Percentiles rank a stretch among this genome's conserved stretches.
Evolutionary conservation across 1,140 invertebrate genomes (phyloP).

Genomic region (Atta texana): DNA sequence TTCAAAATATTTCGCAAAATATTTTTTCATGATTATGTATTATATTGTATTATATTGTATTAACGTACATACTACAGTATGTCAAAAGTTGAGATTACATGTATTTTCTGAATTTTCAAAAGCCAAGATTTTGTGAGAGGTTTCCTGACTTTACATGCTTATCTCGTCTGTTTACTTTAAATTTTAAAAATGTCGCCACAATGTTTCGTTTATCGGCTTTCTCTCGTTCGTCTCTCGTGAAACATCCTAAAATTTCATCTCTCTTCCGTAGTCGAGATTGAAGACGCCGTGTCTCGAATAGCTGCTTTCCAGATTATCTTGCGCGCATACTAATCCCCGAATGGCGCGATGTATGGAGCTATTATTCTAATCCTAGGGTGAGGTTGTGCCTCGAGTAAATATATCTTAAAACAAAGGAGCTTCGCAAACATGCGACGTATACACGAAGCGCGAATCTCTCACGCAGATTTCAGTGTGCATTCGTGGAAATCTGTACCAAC

Average conservation of each 20-base stretch:
- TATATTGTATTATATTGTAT: no score
- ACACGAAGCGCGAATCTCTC: conserved; percentile 30
- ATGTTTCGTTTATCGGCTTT: neutral
- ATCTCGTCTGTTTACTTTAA: neutral
- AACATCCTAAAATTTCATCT: conserved; percentile 22
- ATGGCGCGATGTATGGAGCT: conserved; percentile 33
- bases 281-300: conserved; percentile 22
- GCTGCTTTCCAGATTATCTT: conserved; percentile 46
- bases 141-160: neutral
- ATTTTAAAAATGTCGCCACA: neutral
- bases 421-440: conserved; percentile 51
- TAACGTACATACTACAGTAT: neutral
- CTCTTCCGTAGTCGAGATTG: neutral
- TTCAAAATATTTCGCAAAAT: neutral
- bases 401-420: conserved; percentile 61
- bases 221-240: no score
- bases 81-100: neutral
- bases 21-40: neutral
- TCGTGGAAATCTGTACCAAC: conserved; percentile 41
- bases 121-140: neutral
- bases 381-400: conserved; percentile 38
- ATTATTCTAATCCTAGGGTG: conserved; percentile 50
- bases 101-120: neutral
- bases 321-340: conserved; percentile 49
- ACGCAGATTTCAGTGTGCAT: conserved; percentile 29